These are phyloP conservation scores for Andrena dorsata DNA, from an alignment of 2,888 invertebrate genomes.

Conservation along the genomic window DNA sequence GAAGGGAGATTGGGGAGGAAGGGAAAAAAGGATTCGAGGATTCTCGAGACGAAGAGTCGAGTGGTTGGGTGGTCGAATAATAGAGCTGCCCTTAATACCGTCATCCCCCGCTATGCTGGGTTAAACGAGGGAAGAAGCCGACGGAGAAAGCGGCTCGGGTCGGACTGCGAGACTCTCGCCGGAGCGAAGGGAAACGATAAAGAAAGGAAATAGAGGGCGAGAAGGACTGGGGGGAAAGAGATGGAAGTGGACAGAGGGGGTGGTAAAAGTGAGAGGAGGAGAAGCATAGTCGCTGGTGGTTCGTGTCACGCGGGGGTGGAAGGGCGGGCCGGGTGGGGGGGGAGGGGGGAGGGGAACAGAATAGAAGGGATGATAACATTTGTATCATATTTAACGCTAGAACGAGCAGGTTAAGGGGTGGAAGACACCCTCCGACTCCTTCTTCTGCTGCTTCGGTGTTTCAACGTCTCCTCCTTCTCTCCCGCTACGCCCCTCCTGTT, in stretches of 20 bases:
- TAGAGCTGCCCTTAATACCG: conserved; percentile 82
- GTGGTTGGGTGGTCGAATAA: conserved; percentile 81
- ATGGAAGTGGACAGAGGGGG: conserved; percentile 35
- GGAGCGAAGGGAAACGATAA: conserved; percentile 1
- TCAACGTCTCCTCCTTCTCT: conserved; percentile 41
- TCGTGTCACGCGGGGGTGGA: conserved; percentile 46
- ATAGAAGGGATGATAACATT: conserved; percentile 83
- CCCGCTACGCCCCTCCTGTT: conserved; percentile 21
- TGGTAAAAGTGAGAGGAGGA: conserved; percentile 31
- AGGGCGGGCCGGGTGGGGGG: conserved; percentile 60
- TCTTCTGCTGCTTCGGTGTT: conserved; percentile 53
- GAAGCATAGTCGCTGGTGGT: conserved; percentile 61
- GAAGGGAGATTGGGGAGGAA: conserved; percentile 45
- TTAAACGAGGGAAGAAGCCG: conserved; percentile 75
- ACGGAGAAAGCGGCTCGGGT: conserved; percentile 61
- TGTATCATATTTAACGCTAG: conserved; percentile 84
- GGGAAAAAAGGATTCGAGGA: conserved; percentile 77
- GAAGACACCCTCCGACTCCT: conserved; percentile 72
- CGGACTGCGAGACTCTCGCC: conserved; percentile 55
- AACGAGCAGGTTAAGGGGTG: conserved; percentile 81
- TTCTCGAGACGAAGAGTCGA: conserved; percentile 78
- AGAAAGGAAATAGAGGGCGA: conserved; percentile 16
- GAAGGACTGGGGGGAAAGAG: conserved; percentile 22
- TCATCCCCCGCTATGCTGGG: conserved; percentile 75
- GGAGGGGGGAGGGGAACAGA: conserved; percentile 73